A percentile compares a stretch with the other conserved stretches of the same genome.
Evolutionary conservation across 1,140 invertebrate genomes (phyloP).

Genomic region (Drosophila nigromelanica): DNA sequence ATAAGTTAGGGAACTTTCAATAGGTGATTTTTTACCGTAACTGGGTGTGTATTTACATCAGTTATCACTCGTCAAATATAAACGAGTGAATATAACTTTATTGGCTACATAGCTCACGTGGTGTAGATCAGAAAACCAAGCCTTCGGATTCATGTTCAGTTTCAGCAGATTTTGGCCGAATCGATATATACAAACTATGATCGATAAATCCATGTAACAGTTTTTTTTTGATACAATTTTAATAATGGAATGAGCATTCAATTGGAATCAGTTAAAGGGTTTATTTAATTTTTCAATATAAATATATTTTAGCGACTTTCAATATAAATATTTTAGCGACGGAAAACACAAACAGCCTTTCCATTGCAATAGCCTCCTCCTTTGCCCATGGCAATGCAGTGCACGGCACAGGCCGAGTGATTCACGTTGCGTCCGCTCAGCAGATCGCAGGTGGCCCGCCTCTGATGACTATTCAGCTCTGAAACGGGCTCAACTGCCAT

Average conservation of each 20-base stretch:
- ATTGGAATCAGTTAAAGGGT: background rate
- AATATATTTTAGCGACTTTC: conserved; percentile 9
- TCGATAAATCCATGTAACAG: no score
- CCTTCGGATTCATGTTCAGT: no score
- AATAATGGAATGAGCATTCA: background rate
- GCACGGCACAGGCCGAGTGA: conserved; percentile 66
- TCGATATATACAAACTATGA: no score
- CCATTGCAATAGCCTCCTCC: conserved; percentile 63
- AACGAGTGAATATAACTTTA: background rate
- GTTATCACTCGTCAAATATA: conserved; percentile 21
- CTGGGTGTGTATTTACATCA: no score
- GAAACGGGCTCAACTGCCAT: background rate
- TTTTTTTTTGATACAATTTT: no score
- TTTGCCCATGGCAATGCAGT: conserved; percentile 47
- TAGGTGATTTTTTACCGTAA: background rate
- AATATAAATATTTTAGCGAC: conserved; percentile 23
- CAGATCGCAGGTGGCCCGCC: conserved; percentile 70
- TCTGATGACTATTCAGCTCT: conserved; percentile 53
- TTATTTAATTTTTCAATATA: background rate
- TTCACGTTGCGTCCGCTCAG: conserved; percentile 55
- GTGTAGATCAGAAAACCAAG: background rate
- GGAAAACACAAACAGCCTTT: conserved; percentile 65
- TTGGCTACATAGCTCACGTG: background rate
- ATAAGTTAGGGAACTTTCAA: conserved; percentile 11
- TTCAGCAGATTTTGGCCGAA: no score